Percentiles rank a stretch among this genome's conserved stretches.
Conservation (phyloP, 2,113 vertebrate genomes). For the mouse (Mus musculus) region DNA sequence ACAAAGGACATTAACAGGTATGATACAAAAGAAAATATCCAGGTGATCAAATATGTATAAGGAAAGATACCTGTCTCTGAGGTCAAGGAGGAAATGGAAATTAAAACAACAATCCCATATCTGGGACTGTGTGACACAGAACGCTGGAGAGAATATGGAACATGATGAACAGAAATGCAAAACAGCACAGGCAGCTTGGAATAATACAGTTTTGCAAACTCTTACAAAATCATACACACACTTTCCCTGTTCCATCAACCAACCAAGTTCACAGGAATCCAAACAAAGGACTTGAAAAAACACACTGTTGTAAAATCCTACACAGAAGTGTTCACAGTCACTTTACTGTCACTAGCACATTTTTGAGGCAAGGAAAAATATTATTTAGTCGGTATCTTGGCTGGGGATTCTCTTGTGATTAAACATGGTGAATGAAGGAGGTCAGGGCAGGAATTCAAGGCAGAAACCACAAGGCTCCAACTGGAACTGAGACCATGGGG, state of each 20-base stretch:
- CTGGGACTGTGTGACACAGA: not conserved
- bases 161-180: not conserved
- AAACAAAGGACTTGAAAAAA: not conserved
- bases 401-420: not conserved
- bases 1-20: not conserved
- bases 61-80: not conserved
- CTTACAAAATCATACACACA: not conserved
- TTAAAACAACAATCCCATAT: not conserved
- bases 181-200: not conserved
- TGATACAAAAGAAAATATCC: not conserved
- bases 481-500: not conserved
- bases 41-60: not conserved
- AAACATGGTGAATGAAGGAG: not conserved
- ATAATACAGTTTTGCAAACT: not conserved
- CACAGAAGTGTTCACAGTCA: not conserved
- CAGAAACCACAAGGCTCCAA: not conserved
- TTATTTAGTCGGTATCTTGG: not conserved
- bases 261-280: too few species aligned
- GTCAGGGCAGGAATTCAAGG: not conserved
- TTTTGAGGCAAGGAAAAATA: not conserved
- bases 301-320: too few species aligned
- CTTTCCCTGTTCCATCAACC: not conserved
- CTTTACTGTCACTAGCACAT: not conserved
- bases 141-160: not conserved
- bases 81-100: not conserved